Evolutionary conservation across 2,888 invertebrate species (phyloP), one percentile per base, ranked within the genome.

Genomic region (Drosophila quasianomalipes): DNA sequence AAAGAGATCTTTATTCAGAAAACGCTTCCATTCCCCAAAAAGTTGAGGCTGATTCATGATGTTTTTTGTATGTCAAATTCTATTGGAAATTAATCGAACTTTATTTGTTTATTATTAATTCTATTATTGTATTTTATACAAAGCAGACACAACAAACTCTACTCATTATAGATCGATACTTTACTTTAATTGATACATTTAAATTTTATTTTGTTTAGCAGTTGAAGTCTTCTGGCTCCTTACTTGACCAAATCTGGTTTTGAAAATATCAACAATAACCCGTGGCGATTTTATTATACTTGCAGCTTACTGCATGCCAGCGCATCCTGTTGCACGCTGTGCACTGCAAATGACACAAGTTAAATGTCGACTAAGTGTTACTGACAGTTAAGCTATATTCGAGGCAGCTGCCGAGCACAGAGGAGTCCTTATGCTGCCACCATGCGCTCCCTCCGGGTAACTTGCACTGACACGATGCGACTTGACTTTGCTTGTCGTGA

Each of bases 341-440:
- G 51, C 55, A 54, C 75, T 87, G 86, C 74, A 84, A 82, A 74
- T 88, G 91, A 79, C 87, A 90, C 70, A 85, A 87, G 91, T 80
- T 87, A 85, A 91, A 87, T 85, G 91, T 85, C 78, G 76, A 74
- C 81, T 89, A 85, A 87, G 77, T 87, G 91, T 70, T 77, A 47
- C 76, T 85, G 87, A 78, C 87, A 91, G 64, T 72, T 68, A 59
- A 58, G 88, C 66, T 74, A 89, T 77, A 75, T 59, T 60, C 35
- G 26, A 61, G 64, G 19, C 59, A 70, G 70, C 79, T 74, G 74
- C 55, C 67, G 75, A 51, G 31, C 51, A 44, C 70, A 58, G 58
- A 44, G 57, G 37, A 35, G 51, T 51, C 55, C 47, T 49, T 35
- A 14, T n/a, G 47, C 26, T 26, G 47, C 57, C 44, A 14, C 16